A percentile compares a stretch with the other conserved stretches of the same genome.
These are phyloP conservation scores for Tipula unca DNA, from an alignment of 2,888 invertebrate species.

Conservation along the genomic window DNA sequence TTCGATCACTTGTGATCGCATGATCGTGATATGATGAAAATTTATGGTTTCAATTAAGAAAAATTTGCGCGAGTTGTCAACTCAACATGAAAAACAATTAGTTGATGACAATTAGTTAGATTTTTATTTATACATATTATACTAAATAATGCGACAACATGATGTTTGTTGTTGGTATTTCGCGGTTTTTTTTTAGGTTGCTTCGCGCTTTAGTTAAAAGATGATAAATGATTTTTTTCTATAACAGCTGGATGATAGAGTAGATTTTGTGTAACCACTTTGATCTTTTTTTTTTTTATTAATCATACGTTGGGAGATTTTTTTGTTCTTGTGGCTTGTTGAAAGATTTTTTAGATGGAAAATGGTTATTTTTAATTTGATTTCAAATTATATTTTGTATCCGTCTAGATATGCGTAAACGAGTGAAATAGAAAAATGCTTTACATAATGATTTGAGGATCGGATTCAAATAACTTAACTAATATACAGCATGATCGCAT, in stretches of 20 bases:
- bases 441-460: neutral
- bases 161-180: neutral
- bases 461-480: neutral
- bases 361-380: neutral
- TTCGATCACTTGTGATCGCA: neutral
- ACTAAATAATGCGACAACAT: neutral
- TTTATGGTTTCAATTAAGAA: neutral
- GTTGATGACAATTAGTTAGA: neutral
- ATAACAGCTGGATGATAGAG: slow-evolving; percentile 8
- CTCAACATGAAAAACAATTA: neutral
- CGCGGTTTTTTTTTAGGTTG: neutral
- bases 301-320: neutral
- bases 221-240: neutral
- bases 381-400: neutral
- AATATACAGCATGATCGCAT: no score
- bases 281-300: neutral
- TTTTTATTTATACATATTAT: neutral
- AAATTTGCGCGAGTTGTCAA: slow-evolving; percentile 2
- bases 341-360: neutral
- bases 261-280: neutral
- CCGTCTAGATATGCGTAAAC: neutral
- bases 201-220: neutral
- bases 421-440: neutral
- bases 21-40: neutral
- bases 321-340: neutral